Base-by-base conservation (phyloP, 2,113 vertebrate genomes). In the Meleagris gallopavo region DNA sequence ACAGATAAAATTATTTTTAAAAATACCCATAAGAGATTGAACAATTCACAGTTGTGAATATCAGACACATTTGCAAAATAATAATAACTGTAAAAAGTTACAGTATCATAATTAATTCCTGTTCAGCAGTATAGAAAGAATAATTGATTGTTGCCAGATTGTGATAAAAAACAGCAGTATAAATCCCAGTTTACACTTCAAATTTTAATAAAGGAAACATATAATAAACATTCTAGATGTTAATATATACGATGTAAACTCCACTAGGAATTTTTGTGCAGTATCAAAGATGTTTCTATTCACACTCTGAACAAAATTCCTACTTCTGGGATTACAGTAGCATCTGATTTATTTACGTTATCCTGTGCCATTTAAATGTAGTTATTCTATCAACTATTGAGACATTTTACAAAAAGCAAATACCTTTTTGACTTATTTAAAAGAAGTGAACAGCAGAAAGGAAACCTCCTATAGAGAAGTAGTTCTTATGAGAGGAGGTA, bases 281-380 rank as follows among this genome's bases (percentile, higher is more conserved):
- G 1, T 38, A 57, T 72, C 77, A 83, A 71, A 94, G 48, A 52
- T 86, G 15, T 60, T 78, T 74, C 57, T 93, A 38, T 94, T 90
- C 73, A 62, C 30, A 24, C 13, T 50, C 11, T n/a, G 61, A 90
- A 40, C 29, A 91, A 16, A 41, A 73, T 78, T 77, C 72, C 48
- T 78, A 2, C 41, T 73, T 32, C 61, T 77, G 13, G 11, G 15
- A 25, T 88, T 95, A 50, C 4, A 81, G 75, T 93, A 96, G 5
- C 41, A 24, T 38, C 94, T 94, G 19, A 93, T 95, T 93, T 83
- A 93, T 90, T 91, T 92, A 43, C 50, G 83, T 88, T 93, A 67
- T 86, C 36, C 58, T 71, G 36, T 74, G 43, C 61, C 19, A 90
- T 91, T 89, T 96, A 86, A 92, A 87, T 66, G 5, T 43, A 65